Conservation (phyloP, 2,888 invertebrate genomes). For the Hydroisotoma schaefferi region DNA sequence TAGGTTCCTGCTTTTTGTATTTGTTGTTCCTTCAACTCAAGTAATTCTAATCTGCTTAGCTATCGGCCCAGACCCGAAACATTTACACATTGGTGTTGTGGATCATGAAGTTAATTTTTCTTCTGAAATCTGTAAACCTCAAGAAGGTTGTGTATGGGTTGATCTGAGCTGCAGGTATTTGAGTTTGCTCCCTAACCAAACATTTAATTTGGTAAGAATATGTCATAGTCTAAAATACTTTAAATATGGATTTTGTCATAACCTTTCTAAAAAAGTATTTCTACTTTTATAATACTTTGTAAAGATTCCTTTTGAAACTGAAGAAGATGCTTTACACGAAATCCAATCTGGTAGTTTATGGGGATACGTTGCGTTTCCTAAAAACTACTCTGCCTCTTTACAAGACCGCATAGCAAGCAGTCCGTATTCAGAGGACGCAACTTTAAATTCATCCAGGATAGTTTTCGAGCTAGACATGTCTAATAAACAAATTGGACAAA, state of each 20-base stretch:
- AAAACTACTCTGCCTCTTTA: constrained; percentile 82
- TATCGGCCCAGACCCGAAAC: constrained; percentile 80
- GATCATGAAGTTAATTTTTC: constrained; percentile 68
- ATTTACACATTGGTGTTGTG: constrained; percentile 73
- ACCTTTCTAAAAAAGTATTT: too few relatives aligned
- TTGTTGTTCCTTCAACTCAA: constrained; percentile 86
- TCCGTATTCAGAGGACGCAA: constrained; percentile 77
- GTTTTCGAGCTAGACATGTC: constrained; percentile 89
- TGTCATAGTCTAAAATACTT: too few relatives aligned
- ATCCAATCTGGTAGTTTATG: constrained; percentile 76
- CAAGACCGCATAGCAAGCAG: constrained; percentile 75
- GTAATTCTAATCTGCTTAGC: constrained; percentile 89
- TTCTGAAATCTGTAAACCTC: constrained; percentile 58
- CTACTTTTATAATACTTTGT: too few relatives aligned
- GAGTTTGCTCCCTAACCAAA: constrained; percentile 66
- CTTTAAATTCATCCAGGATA: constrained; percentile 78
- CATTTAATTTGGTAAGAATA: constrained; percentile 63
- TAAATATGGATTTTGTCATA: too few relatives aligned
- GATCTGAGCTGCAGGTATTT: constrained; percentile 78
- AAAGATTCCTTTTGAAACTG: constrained; percentile 16
- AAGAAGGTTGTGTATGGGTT: constrained; percentile 65
- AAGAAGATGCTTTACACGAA: constrained; percentile 63
- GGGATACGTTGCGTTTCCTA: constrained; percentile 83
- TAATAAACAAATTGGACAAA: constrained; percentile 84
- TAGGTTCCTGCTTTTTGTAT: constrained; percentile 88